Percentiles rank a stretch among this genome's conserved stretches.
These are phyloP conservation scores for Vombatus ursinus DNA, from an alignment of 2,113 vertebrate species.

Conservation along the genomic window DNA sequence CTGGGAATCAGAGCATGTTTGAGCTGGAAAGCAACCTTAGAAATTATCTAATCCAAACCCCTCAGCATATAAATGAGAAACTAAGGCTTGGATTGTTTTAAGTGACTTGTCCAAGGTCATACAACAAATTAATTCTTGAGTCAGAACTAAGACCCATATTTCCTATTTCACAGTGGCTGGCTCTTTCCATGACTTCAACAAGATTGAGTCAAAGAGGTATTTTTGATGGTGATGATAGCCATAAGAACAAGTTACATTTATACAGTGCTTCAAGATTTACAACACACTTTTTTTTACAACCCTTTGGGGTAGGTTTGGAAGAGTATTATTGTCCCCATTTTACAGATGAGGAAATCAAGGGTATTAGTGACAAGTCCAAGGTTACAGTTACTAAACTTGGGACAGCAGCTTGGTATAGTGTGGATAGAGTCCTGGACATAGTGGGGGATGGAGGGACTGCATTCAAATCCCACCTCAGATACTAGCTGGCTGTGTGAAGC, in stretches of 20 bases:
- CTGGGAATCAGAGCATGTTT: accelerated
- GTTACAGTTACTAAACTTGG: neutral
- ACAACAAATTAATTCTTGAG: neutral
- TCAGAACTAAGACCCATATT: neutral
- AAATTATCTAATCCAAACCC: neutral
- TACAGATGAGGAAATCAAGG: neutral
- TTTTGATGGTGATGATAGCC: neutral
- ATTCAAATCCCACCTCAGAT: neutral
- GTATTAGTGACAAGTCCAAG: neutral
- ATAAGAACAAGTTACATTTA: neutral
- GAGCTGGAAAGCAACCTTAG: neutral
- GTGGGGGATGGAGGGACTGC: too few relatives aligned
- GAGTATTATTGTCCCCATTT: neutral
- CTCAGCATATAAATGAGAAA: neutral
- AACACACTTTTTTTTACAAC: neutral
- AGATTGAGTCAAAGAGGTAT: neutral
- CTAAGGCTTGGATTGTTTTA: neutral
- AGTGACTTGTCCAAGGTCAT: neutral
- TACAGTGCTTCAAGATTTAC: neutral
- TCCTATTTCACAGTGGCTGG: neutral
- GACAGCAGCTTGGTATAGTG: neutral
- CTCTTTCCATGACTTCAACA: neutral
- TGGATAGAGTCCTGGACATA: neutral
- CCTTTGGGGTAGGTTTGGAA: neutral
- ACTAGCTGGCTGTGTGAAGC: neutral